Conservation (phyloP, 2,797 vertebrate species). For the Kryptopterus vitreolus region DNA sequence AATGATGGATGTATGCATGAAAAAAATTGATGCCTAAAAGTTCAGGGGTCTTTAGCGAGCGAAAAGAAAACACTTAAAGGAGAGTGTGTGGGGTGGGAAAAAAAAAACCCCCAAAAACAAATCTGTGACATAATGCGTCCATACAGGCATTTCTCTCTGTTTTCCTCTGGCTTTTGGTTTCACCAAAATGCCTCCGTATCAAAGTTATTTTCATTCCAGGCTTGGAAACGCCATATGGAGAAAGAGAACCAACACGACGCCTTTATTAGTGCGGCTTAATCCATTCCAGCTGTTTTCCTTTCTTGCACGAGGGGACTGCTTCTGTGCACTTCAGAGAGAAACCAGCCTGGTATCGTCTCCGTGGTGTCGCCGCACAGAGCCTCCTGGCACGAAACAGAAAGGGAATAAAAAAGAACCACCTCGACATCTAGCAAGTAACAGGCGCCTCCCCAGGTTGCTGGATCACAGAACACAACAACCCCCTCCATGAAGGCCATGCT, state of each 20-base stretch:
- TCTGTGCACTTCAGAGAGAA: slow-evolving; percentile 53
- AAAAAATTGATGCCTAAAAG: slow-evolving; percentile 9
- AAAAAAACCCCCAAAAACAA: not conserved
- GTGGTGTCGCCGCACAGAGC: slow-evolving; percentile 61
- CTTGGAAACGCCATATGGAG: slow-evolving; percentile 56
- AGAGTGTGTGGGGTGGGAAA: not conserved
- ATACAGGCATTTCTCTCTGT: slow-evolving; percentile 41
- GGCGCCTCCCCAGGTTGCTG: slow-evolving; percentile 46
- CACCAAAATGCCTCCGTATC: slow-evolving; percentile 54
- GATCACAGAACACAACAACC: slow-evolving; percentile 16
- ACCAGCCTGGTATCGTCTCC: slow-evolving; percentile 48
- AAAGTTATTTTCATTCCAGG: slow-evolving; percentile 59
- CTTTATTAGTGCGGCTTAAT: slow-evolving; percentile 74
- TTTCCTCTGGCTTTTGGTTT: slow-evolving; percentile 45
- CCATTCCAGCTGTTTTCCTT: slow-evolving; percentile 68
- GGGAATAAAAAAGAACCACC: slow-evolving; percentile 43
- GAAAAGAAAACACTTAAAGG: not conserved
- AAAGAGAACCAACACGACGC: slow-evolving; percentile 65
- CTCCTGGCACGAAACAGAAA: slow-evolving; percentile 51
- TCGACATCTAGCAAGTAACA: slow-evolving; percentile 41
- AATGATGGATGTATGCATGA: slow-evolving; percentile 18
- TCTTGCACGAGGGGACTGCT: slow-evolving; percentile 60
- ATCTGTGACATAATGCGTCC: slow-evolving; percentile 24
- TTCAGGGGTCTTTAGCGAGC: not conserved
- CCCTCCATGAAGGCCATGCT: slow-evolving; percentile 59